Evolutionary conservation across 1,140 invertebrate species (phyloP).

Genomic region (Lucilia cuprina): DNA sequence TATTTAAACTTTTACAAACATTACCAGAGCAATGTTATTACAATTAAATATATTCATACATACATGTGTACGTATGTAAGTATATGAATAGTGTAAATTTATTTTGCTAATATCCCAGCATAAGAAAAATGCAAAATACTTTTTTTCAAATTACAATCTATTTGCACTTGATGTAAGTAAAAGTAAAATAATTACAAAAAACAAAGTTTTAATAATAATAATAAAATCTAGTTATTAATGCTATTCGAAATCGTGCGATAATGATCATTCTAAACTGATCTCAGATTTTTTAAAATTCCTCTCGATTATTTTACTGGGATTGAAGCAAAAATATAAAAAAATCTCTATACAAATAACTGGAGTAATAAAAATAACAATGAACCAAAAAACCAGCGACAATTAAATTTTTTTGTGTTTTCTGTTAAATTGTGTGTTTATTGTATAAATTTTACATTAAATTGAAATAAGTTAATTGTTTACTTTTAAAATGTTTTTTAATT

Average conservation of each 20-base stretch:
- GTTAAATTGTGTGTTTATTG: neutral
- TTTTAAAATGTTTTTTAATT: neutral
- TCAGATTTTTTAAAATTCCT: too few species aligned
- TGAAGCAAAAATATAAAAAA: neutral
- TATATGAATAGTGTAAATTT: too few species aligned
- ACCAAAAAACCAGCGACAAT: neutral
- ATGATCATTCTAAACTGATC: too few species aligned
- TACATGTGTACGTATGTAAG: neutral
- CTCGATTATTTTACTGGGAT: too few species aligned
- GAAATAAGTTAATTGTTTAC: conserved; percentile 7
- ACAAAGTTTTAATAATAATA: too few species aligned
- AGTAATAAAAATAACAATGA: neutral
- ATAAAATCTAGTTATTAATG: too few species aligned
- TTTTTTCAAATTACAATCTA: too few species aligned
- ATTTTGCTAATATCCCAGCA: neutral
- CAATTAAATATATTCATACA: too few species aligned
- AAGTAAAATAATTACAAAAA: too few species aligned
- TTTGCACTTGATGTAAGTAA: too few species aligned
- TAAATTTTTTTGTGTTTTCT: neutral
- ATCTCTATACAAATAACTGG: neutral
- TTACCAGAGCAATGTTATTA: neutral
- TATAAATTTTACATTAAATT: neutral
- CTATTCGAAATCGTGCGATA: too few species aligned
- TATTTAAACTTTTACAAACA: neutral
- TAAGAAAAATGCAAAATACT: neutral